Evolutionary conservation across 2,888 invertebrate genomes (phyloP), one percentile per base, ranked within the genome.

Genomic region (Myopa tessellatipennis): DNA sequence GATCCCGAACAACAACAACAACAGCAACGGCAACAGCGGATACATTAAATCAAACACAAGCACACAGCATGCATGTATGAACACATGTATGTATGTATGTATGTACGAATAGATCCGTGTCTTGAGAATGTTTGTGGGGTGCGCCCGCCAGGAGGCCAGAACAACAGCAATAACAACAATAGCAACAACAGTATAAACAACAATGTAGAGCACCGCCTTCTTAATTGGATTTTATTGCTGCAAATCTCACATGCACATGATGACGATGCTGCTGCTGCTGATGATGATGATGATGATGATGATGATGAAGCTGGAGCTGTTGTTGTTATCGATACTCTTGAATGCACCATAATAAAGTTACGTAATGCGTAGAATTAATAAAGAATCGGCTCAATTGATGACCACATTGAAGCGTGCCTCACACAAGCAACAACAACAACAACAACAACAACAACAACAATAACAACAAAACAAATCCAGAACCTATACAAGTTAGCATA

Each of bases 171-270:
- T 38, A 65, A 61, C 70, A 79, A 58, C 74, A 68, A 45, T 38
- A 63, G 36, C 38, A 68, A 61, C 72, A 69, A 74, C 67, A 75
- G 70, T 68, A 73, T 69, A 52, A 74, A 63, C 78, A 76, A 79
- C 79, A 80, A 79, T 80, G 80, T 76, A 76, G 78, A 79, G 76
- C 77, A 78, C 26, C 45, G 72, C 36, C 26, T 58, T 71, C 85
- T 85, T 85, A 85, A 85, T 86, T 85, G 84, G 82, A 86, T 86
- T 85, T 84, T 84, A 84, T 83, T 83, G 83, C 85, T 85, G 84
- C 67, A 69, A 65, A 73, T 61, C 68, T 58, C 55, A 45, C 67
- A 52, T 7, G 55, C 77, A 40, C 26, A 67, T 71, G 71, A 18
- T 36, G 52, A 7, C 50, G 63, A 16, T 74, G 4, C n/a, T 65